Evolutionary conservation across 2,888 invertebrate species (phyloP).

Genomic region (Pimpla rufipes): DNA sequence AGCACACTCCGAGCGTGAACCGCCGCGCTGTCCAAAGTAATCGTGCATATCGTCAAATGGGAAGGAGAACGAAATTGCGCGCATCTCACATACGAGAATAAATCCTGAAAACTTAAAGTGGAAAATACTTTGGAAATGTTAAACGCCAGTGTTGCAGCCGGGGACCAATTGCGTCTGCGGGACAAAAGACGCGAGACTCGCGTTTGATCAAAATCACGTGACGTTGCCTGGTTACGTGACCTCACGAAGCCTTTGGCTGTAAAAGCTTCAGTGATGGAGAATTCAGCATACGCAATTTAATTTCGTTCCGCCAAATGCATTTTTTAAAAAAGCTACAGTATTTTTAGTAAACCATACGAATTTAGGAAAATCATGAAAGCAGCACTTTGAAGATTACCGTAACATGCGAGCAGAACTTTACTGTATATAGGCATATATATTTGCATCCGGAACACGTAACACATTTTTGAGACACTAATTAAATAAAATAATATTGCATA

Average conservation of each 20-base stretch:
- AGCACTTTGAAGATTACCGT: neutral
- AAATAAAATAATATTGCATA: too few species aligned
- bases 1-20: constrained; percentile 44
- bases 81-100: constrained; percentile 36
- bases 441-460: too few species aligned
- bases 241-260: neutral
- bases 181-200: neutral
- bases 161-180: neutral
- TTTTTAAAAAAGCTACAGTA: too few species aligned
- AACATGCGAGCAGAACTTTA: too few species aligned
- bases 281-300: too few species aligned
- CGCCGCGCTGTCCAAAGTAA: constrained; percentile 24
- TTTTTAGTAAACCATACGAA: neutral
- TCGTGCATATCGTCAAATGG: constrained; percentile 62
- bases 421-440: too few species aligned
- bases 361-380: neutral
- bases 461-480: too few species aligned
- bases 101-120: neutral
- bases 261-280: neutral
- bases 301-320: too few species aligned
- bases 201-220: neutral
- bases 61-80: constrained; percentile 45
- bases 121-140: neutral
- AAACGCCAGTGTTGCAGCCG: constrained; percentile 11
- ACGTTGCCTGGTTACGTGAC: neutral